Evolutionary conservation across 2,113 vertebrate genomes (phyloP), one percentile per base, ranked within the genome.

Genomic region (Heterotis niloticus): DNA sequence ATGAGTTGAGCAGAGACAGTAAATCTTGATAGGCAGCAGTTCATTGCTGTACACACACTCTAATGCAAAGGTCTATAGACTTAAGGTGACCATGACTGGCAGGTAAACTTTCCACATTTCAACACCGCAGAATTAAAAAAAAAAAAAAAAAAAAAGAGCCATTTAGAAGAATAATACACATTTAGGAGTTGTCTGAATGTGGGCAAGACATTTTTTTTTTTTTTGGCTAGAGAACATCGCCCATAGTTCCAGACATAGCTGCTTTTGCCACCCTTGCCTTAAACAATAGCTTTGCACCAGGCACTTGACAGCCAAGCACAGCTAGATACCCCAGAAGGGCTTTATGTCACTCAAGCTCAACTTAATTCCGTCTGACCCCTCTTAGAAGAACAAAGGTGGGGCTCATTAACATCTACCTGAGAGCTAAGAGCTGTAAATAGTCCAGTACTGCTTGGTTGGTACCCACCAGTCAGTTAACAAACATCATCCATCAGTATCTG

Each of bases 61-160:
- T 80, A 80, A 80, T 86, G 84, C 78, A 83, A 82, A 44, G 2
- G 2, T 44, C 3, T 44, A 4, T 44, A 44, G 34, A 44, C 34
- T 44, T 44, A 7, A 7, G 34, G 2, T 44, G 34, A 44, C 7
- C 34, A 44, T 44, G 34, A 44, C 79, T 82, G 76, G 59, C 14
- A 14, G 20, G 59, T 24, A 70, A 28, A 82, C 81, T 82, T 86
- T 86, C 83, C 89, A 86, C 84, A 84, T 83, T 85, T 81, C 87
- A 86, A 89, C 90, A 85, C 86, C 86, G 86, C 77, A 84, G 77
- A 87, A 84, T 86, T 86, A 84, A 81, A 67, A 81, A 79, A 85
- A 69, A 34, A 20, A 66, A 68, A 68, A 68, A 28, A 90, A 88
- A 86, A 88, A 83, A 10, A 10, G 56, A 77, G 81, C 82, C 80